Conservation (phyloP, 2,888 invertebrate species). For the Salpingus planirostris region DNA sequence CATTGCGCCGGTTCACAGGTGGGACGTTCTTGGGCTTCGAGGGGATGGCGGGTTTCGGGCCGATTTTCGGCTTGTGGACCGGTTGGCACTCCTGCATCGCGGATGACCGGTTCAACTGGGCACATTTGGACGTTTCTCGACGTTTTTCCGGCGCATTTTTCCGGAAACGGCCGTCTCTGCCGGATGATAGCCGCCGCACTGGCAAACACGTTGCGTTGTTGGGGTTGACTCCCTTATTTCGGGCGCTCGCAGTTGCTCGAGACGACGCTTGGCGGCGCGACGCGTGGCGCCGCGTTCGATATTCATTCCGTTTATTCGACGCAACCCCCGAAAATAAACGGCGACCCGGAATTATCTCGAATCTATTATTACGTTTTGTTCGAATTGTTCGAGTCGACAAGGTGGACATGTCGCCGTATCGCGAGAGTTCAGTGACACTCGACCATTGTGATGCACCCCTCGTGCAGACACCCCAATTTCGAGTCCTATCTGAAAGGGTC, state of each 20-base stretch:
- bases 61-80: slow-evolving; percentile 36
- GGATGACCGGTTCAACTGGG: no score
- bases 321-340: no score
- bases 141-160: no score
- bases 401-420: no score
- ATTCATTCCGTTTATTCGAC: no score
- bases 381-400: no score
- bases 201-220: slow-evolving; percentile 37
- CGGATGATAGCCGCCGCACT: slow-evolving; percentile 33
- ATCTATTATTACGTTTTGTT: no score
- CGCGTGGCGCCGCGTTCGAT: slow-evolving; percentile 36
- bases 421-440: slow-evolving; percentile 8
- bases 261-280: slow-evolving; percentile 37
- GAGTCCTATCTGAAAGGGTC: no score
- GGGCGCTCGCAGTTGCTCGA: slow-evolving; percentile 21
- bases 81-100: slow-evolving; percentile 31
- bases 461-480: no score
- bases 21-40: slow-evolving; percentile 38
- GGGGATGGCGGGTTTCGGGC: slow-evolving; percentile 36
- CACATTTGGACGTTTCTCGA: background rate
- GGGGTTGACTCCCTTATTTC: slow-evolving; percentile 40
- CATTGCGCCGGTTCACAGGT: slow-evolving; percentile 33
- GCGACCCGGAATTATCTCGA: no score
- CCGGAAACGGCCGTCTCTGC: no score
- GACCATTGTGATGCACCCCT: slow-evolving; percentile 5